phyloP scores from a whole-genome alignment of 2,888 invertebrate genomes.

The Chesias legatella region DNA sequence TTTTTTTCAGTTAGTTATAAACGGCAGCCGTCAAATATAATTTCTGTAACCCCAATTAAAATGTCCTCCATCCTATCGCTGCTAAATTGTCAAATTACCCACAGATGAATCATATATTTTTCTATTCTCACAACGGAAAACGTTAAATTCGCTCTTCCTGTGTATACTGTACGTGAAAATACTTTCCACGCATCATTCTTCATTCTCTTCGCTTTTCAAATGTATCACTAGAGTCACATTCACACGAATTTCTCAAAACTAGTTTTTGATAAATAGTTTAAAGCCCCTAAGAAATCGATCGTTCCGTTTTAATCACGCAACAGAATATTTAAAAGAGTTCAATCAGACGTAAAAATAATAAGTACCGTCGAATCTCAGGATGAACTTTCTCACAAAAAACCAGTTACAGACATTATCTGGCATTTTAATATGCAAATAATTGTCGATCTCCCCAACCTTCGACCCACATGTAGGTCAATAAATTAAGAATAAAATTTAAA shows the following conservation, averaged over 20 bases:
- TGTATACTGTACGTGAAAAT: constrained; percentile 32
- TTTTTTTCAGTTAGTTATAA: neutral
- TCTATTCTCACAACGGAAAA: constrained; percentile 42
- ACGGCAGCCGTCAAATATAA: constrained; percentile 8
- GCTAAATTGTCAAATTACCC: constrained; percentile 29
- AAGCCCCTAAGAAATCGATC: constrained; percentile 27
- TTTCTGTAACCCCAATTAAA: constrained; percentile 32
- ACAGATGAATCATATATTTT: constrained; percentile 25
- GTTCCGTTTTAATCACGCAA: neutral
- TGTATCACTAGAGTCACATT: constrained; percentile 22
- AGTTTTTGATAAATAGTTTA: constrained; percentile 26
- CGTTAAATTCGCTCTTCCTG: constrained; percentile 49
- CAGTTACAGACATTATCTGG: constrained; percentile 43
- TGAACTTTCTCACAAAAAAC: constrained; percentile 59
- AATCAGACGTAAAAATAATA: constrained; percentile 56
- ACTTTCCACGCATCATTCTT: constrained; percentile 22
- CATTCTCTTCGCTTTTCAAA: constrained; percentile 15
- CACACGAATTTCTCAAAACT: constrained; percentile 18
- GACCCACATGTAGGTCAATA: constrained; percentile 61
- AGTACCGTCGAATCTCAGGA: constrained; percentile 41
- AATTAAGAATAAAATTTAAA: constrained; percentile 60
- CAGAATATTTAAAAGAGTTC: constrained; percentile 31
- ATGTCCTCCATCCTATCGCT: constrained; percentile 41
- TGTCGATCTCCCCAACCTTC: constrained; percentile 50
- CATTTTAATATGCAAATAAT: constrained; percentile 70